Percentiles rank a stretch among this genome's conserved stretches.
Conservation (phyloP, 2,797 vertebrate species). For the Paramormyrops hopkinsi region DNA sequence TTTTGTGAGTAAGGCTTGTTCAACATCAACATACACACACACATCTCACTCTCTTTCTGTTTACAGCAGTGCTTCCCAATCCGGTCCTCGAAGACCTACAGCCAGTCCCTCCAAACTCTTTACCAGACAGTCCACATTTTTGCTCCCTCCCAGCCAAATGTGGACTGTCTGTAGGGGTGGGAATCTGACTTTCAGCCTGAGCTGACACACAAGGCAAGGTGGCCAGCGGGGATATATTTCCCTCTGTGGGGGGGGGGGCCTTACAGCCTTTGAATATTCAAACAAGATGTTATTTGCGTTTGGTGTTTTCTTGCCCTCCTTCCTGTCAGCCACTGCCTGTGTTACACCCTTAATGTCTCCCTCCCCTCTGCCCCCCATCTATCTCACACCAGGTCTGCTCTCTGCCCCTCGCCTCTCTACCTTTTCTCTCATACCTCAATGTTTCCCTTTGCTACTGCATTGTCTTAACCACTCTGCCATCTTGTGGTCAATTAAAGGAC, state of each 20-base stretch:
- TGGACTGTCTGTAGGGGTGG: neutral
- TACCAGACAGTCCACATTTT: neutral
- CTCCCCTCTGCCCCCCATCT: neutral
- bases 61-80: neutral
- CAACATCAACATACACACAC: neutral
- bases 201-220: neutral
- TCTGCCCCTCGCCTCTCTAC: neutral
- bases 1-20: neutral
- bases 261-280: neutral
- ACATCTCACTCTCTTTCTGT: neutral
- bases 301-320: neutral
- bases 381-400: neutral
- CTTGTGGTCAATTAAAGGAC: neutral
- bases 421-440: neutral
- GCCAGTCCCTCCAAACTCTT: neutral
- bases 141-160: neutral
- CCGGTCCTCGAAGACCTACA: neutral
- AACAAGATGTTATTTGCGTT: neutral
- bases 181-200: neutral
- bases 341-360: neutral
- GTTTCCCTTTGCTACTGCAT: neutral
- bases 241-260: neutral
- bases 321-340: neutral
- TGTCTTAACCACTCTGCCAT: neutral
- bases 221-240: neutral